Percentiles rank a stretch among this genome's conserved stretches.
These are phyloP conservation scores for Lethenteron reissneri DNA, from an alignment of 2,113 vertebrate genomes.

Conservation along the genomic window DNA sequence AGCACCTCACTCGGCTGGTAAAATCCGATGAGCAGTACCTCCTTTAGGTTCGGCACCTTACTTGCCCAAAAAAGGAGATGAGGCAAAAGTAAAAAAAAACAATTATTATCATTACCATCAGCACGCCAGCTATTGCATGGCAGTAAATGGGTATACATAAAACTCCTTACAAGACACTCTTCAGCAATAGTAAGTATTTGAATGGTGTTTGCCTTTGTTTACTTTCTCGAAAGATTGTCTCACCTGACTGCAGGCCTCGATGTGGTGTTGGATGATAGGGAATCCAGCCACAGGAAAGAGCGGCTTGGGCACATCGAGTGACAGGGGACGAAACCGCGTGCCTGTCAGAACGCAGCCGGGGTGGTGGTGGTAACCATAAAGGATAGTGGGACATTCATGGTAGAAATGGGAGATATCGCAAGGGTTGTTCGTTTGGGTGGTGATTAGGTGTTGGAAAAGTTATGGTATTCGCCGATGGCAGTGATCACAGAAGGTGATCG, in stretches of 20 bases:
- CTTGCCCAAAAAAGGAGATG: too few relatives aligned
- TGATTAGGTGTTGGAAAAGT: neutral
- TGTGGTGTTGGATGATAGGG: conserved; percentile 1
- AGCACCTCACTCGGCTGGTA: conserved; percentile 84
- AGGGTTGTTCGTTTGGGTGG: neutral
- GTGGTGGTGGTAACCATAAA: neutral
- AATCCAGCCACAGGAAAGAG: conserved; percentile 4
- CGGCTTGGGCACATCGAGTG: conserved; percentile 5
- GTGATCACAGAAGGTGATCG: neutral
- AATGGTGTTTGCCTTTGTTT: too few relatives aligned
- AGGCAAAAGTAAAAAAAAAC: too few relatives aligned
- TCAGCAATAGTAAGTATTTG: too few relatives aligned
- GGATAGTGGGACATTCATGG: too few relatives aligned
- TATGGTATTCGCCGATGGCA: neutral
- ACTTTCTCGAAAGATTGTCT: neutral
- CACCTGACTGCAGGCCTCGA: conserved; percentile 5
- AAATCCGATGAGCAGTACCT: conserved; percentile 83
- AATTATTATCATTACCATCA: too few relatives aligned
- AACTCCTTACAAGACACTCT: too few relatives aligned
- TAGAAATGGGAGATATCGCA: conserved; percentile 1
- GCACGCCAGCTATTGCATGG: too few relatives aligned
- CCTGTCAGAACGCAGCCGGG: neutral
- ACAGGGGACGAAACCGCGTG: conserved; percentile 5
- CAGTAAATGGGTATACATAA: too few relatives aligned
- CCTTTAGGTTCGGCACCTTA: conserved; percentile 71